Conservation (phyloP, 2,888 invertebrate species). For the Diadegma fenestrale region DNA sequence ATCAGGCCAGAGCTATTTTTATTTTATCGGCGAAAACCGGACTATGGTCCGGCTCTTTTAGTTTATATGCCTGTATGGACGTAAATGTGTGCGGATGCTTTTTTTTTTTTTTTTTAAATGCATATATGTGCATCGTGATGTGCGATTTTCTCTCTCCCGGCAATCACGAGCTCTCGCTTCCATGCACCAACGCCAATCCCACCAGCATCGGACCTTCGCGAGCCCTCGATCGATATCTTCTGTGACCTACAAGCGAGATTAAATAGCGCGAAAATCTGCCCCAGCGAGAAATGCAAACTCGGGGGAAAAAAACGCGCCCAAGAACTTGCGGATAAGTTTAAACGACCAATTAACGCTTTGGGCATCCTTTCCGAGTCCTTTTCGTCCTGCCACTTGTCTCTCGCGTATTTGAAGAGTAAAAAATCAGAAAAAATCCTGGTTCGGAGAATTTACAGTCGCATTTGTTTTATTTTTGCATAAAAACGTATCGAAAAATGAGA, state of each 20-base stretch:
- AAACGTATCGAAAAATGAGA: too few species aligned
- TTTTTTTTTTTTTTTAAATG: neutral
- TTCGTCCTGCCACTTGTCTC: too few species aligned
- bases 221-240: slow-evolving; percentile 71
- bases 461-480: too few species aligned
- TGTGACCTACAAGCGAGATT: slow-evolving; percentile 71
- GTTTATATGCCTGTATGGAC: slow-evolving; percentile 1
- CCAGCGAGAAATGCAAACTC: slow-evolving; percentile 29
- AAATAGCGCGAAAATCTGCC: slow-evolving; percentile 51
- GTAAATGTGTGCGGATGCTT: neutral
- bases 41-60: slow-evolving; percentile 40
- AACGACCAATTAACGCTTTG: neutral
- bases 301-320: slow-evolving; percentile 37
- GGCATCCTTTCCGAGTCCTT: too few species aligned
- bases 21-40: slow-evolving; percentile 66
- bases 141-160: slow-evolving; percentile 57
- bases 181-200: slow-evolving; percentile 45
- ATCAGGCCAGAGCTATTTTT: slow-evolving; percentile 60
- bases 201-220: slow-evolving; percentile 31
- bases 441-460: too few species aligned
- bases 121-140: slow-evolving; percentile 9
- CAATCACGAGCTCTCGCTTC: slow-evolving; percentile 55
- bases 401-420: too few species aligned
- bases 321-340: slow-evolving; percentile 51
- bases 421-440: too few species aligned